Evolutionary conservation across 2,797 vertebrate genomes (phyloP).

Genomic region (Microchirus variegatus): DNA sequence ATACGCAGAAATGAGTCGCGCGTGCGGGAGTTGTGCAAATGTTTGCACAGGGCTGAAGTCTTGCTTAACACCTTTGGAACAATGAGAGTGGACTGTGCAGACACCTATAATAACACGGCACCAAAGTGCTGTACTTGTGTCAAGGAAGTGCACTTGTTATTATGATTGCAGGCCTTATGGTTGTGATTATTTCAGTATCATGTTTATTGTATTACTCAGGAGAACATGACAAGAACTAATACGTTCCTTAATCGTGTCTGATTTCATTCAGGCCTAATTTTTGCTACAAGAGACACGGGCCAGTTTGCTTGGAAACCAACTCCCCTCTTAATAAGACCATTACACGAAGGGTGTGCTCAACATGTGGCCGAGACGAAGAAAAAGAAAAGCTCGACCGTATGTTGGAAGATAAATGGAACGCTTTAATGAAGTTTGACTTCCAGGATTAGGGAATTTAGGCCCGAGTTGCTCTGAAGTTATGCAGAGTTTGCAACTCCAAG

Average conservation of each 20-base stretch:
- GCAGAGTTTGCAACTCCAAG: conserved; percentile 74
- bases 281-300: conserved; percentile 57
- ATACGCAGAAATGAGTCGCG: conserved; percentile 12
- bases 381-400: conserved; percentile 26
- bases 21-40: conserved; percentile 45
- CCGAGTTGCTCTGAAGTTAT: conserved; percentile 69
- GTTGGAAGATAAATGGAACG: conserved; percentile 70
- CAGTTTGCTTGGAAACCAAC: conserved; percentile 62
- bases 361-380: conserved; percentile 40
- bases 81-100: conserved; percentile 27
- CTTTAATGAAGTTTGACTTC: conserved; percentile 81
- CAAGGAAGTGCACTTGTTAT: conserved; percentile 52
- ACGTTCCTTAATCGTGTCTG: conserved; percentile 72
- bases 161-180: conserved; percentile 65
- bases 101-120: conserved; percentile 55
- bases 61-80: conserved; percentile 50
- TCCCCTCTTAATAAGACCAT: conserved; percentile 77
- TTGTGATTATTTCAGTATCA: conserved; percentile 65
- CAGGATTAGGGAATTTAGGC: conserved; percentile 70
- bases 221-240: conserved; percentile 78
- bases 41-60: conserved; percentile 33
- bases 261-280: conserved; percentile 73
- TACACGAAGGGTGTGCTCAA: conserved; percentile 74
- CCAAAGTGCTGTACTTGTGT: conserved; percentile 26
- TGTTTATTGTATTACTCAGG: conserved; percentile 75